Percentiles rank a stretch among this genome's conserved stretches.
Conservation (phyloP, 2,797 vertebrate genomes). For the Rachycentron canadum region DNA sequence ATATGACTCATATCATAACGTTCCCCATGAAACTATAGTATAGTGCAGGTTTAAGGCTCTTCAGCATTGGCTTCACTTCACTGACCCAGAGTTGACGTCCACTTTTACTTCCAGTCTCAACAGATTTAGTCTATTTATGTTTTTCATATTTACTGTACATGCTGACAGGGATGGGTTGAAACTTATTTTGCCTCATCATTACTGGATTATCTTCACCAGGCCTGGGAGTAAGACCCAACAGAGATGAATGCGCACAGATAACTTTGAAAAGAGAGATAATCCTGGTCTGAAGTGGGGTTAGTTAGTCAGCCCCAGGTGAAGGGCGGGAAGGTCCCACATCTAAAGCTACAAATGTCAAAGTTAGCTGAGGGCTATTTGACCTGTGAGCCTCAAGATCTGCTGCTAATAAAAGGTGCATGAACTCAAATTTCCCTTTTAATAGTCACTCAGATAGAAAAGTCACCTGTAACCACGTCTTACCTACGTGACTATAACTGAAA, state of each 20-base stretch:
- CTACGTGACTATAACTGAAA: conserved; percentile 31
- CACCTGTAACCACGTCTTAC: not conserved
- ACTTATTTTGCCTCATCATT: not conserved
- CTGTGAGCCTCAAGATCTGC: not conserved
- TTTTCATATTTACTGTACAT: not conserved
- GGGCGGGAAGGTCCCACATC: not conserved
- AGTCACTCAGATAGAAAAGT: not conserved
- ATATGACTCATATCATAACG: too few species aligned
- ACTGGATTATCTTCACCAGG: not conserved
- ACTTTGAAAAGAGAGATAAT: conserved; percentile 6
- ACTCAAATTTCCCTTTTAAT: not conserved
- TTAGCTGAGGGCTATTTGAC: not conserved
- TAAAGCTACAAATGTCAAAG: conserved; percentile 11
- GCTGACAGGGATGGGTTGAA: not conserved
- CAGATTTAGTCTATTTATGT: not conserved
- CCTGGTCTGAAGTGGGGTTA: not conserved
- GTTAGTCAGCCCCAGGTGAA: not conserved
- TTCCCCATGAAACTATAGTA: too few species aligned
- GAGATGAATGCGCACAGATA: not conserved
- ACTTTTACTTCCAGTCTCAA: too few species aligned
- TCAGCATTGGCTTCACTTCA: too few species aligned
- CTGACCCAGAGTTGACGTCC: too few species aligned
- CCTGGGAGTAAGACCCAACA: not conserved
- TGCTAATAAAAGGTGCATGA: not conserved
- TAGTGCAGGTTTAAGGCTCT: too few species aligned